Conservation (phyloP, 1,140 invertebrate genomes). For the Drosophila parvula region DNA sequence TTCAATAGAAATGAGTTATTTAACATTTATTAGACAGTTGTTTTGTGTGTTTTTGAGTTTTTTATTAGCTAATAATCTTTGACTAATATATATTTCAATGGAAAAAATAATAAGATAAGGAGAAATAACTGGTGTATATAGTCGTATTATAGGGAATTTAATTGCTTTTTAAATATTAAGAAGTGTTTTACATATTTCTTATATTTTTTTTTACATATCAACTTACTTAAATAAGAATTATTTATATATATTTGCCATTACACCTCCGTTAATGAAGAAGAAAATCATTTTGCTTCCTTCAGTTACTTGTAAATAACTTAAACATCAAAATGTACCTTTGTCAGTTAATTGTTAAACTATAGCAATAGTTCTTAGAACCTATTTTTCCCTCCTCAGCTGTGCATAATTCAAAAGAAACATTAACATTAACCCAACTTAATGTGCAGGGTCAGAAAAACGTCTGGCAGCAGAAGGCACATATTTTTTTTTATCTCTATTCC, state of each 20-base stretch:
- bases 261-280: background rate
- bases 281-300: too few relatives aligned
- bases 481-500: constrained; percentile 24
- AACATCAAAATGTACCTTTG: background rate
- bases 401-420: constrained; percentile 12
- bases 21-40: background rate
- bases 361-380: too few relatives aligned
- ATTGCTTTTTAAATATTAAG: background rate
- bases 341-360: background rate
- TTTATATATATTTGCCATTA: too few relatives aligned
- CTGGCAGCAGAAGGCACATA: constrained; percentile 15
- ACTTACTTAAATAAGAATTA: too few relatives aligned
- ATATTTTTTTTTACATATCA: background rate
- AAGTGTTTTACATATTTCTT: background rate
- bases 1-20: too few relatives aligned
- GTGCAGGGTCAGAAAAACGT: constrained; percentile 37
- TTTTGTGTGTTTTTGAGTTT: background rate
- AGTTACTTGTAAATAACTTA: background rate
- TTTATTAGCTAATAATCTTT: background rate
- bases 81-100: background rate
- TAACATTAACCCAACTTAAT: constrained; percentile 27
- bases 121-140: background rate
- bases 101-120: background rate
- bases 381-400: background rate
- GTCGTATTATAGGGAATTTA: background rate